Percentiles rank a stretch among this genome's conserved stretches.
Evolutionary conservation across 2,888 invertebrate species (phyloP).

Genomic region (Pristionchus japonicus): DNA sequence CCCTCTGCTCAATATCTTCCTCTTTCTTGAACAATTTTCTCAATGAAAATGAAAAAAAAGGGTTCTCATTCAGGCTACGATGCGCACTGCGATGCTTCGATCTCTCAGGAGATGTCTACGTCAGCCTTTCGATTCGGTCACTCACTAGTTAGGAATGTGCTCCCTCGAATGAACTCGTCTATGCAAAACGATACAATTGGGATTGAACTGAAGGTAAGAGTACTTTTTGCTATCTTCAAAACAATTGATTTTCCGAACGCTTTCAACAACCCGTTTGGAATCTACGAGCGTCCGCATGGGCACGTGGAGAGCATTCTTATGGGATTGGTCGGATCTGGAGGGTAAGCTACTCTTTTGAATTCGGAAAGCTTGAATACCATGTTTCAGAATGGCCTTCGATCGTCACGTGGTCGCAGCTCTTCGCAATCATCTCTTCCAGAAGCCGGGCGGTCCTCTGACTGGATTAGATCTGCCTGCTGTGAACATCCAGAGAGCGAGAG

Average conservation of each 20-base stretch:
- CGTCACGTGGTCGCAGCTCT: constrained; percentile 71
- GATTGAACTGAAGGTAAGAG: constrained; percentile 51
- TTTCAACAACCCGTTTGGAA: constrained; percentile 69
- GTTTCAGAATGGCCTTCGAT: constrained; percentile 70
- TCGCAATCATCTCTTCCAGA: constrained; percentile 84
- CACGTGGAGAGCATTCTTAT: constrained; percentile 75
- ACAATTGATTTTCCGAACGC: constrained; percentile 48
- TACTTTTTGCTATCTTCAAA: background rate
- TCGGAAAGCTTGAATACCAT: background rate
- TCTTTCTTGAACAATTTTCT: background rate
- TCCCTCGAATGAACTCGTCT: constrained; percentile 79
- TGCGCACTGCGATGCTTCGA: constrained; percentile 82
- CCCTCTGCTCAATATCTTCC: too few relatives aligned
- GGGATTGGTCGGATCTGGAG: constrained; percentile 72
- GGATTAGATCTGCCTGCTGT: constrained; percentile 88
- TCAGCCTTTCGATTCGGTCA: constrained; percentile 81
- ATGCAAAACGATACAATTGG: constrained; percentile 35
- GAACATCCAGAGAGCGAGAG: constrained; percentile 89
- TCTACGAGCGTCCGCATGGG: constrained; percentile 70
- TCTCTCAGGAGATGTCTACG: constrained; percentile 87
- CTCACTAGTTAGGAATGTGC: constrained; percentile 84
- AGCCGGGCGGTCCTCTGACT: constrained; percentile 72
- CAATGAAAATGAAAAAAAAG: too few relatives aligned
- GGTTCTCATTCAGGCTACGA: constrained; percentile 79
- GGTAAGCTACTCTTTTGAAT: constrained; percentile 47